Evolutionary conservation across 2,113 vertebrate genomes (phyloP).

Genomic region (Anseranas semipalmata): DNA sequence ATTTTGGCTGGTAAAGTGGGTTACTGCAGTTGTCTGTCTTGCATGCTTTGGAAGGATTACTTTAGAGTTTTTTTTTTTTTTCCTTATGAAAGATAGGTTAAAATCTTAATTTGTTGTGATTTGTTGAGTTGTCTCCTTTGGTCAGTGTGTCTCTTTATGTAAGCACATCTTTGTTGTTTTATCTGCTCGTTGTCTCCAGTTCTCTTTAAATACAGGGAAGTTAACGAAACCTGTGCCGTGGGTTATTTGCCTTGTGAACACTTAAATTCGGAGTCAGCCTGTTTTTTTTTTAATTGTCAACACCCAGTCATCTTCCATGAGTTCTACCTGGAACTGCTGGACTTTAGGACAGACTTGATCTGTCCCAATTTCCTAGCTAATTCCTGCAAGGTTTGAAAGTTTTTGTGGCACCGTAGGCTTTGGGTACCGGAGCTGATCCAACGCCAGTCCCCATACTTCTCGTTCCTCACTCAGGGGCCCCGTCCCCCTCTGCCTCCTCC

Average conservation of each 20-base stretch:
- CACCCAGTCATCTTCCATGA: background rate
- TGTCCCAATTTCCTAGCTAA: background rate
- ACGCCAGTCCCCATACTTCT: fast-evolving
- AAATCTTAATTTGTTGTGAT: background rate
- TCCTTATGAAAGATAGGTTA: background rate
- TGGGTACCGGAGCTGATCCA: background rate
- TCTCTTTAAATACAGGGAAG: background rate
- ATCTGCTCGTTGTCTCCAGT: fast-evolving
- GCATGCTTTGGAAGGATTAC: background rate
- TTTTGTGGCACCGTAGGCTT: background rate
- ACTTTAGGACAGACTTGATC: background rate
- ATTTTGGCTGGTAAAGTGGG: background rate
- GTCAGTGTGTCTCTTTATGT: fast-evolving
- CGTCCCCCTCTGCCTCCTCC: background rate
- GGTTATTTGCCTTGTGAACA: background rate
- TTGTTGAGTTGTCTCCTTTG: background rate
- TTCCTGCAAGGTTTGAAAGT: background rate
- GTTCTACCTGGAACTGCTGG: background rate
- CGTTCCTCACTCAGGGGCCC: fast-evolving
- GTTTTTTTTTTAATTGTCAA: background rate
- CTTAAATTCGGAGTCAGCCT: background rate
- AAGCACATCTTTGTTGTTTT: background rate
- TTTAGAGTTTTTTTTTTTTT: background rate
- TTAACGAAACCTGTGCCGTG: background rate
- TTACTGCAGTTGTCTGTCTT: fast-evolving